phyloP scores from a whole-genome alignment of 2,797 vertebrate genomes.

The Xenentodon cancila region DNA sequence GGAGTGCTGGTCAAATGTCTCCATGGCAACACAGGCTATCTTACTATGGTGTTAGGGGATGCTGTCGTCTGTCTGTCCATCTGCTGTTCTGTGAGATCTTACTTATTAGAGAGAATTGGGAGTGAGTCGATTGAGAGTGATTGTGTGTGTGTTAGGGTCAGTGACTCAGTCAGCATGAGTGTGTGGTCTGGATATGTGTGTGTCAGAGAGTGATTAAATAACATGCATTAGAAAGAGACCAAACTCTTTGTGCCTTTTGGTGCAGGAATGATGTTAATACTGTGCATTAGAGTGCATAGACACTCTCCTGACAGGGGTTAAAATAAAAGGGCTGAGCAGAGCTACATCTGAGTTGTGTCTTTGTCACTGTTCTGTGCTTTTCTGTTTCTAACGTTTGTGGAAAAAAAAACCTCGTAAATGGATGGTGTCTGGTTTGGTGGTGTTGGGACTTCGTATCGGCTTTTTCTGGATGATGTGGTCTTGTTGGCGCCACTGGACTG shows the following conservation, averaged over 20 bases:
- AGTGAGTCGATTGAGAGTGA: not conserved
- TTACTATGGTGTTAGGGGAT: conserved; percentile 31
- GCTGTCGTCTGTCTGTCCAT: conserved; percentile 40
- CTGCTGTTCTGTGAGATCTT: conserved; percentile 26
- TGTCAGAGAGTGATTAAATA: fast-evolving
- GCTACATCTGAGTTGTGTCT: no score
- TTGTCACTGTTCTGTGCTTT: no score
- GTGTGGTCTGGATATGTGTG: not conserved
- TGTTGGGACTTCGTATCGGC: no score
- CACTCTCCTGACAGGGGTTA: not conserved
- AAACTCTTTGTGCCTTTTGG: not conserved
- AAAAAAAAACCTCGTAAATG: no score
- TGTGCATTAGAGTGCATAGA: not conserved
- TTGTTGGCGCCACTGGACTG: no score
- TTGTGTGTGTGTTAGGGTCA: not conserved
- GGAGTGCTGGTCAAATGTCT: conserved; percentile 49
- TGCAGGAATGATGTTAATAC: not conserved
- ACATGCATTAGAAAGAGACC: not conserved
- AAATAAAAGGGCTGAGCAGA: not conserved
- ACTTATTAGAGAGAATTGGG: not conserved
- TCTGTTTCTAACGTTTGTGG: no score
- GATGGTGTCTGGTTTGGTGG: no score
- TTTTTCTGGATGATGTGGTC: no score
- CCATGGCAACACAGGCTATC: conserved; percentile 63
- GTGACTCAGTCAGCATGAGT: conserved; percentile 16